Evolutionary conservation across 2,797 vertebrate genomes (phyloP), one percentile per base, ranked within the genome.

Genomic region (Austrolebias charrua): DNA sequence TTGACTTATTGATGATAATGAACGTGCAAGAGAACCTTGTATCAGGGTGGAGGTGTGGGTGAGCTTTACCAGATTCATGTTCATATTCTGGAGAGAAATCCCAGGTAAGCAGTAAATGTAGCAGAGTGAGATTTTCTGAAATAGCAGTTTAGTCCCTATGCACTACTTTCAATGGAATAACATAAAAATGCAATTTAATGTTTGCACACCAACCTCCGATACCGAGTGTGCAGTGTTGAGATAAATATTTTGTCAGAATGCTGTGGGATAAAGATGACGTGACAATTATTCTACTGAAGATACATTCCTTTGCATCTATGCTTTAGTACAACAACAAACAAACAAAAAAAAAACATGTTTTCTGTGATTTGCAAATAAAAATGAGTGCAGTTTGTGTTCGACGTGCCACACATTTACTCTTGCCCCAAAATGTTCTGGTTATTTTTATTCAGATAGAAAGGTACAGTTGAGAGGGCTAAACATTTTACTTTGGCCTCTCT

Each of bases 1-100:
- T 90, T 89, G 90, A 92, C 90, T 94, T 91, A 93, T 91, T 91
- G 92, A 92, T 90, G 87, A 91, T 93, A 92, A 93, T 93, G 89
- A 93, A 92, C 89, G 89, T 88, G 85, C 82, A 80, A 82, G 57
- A 86, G 75, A 79, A 82, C 78, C 78, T 77, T 81, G 83, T 77
- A 79, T 75, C 47, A 75, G 73, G 75, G 71, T 72, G 35, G 35
- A 8, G 33, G 33, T 35, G 33, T 4, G 35, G 7, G 35, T 79
- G 71, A 82, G 89, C 88, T 88, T 81, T 80, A 73, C 60, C 88
- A 85, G 82, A 88, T 76, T 78, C 81, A 83, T 90, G 86, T 86
- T 81, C 77, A 85, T 82, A 88, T 56, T 80, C 73, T 79, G 76
- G 71, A 74, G 67, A 88, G 88, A 89, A 93, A 89, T 90, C 88